A percentile compares a stretch with the other conserved stretches of the same genome.
These are phyloP conservation scores for Apostichopus leukothele DNA, from an alignment of 53 echinoderm and acorn worm genomes.

Conservation along the genomic window DNA sequence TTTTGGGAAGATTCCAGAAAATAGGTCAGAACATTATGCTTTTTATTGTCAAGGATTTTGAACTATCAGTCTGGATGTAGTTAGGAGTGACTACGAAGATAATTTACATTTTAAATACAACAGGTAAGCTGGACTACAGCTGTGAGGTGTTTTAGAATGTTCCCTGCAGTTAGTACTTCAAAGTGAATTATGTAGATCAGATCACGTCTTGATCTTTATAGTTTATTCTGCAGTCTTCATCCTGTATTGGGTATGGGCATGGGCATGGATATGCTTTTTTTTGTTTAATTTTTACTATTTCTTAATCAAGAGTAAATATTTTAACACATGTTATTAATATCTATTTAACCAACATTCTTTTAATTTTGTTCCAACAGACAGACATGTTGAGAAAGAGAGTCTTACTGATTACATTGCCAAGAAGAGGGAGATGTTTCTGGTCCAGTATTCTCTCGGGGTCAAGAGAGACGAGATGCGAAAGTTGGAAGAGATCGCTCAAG, in stretches of 20 bases:
- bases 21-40: no score
- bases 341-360: background rate
- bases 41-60: no score
- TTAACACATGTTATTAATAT: background rate
- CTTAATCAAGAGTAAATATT: background rate
- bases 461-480: constrained; percentile 99
- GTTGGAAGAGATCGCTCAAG: constrained; percentile 96
- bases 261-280: background rate
- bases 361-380: constrained; percentile 52
- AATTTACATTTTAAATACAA: no score
- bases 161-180: no score
- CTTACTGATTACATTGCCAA: constrained; percentile 99
- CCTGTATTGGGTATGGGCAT: background rate
- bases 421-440: constrained; percentile 98
- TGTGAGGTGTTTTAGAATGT: no score
- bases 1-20: no score
- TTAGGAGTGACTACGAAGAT: no score
- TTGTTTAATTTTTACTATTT: background rate
- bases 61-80: no score
- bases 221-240: no score
- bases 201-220: no score
- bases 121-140: no score
- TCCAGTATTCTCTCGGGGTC: constrained; percentile 97
- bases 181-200: no score
- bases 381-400: constrained; percentile 98